Base-by-base conservation (phyloP, 2,888 invertebrate species). In the Atrina japonica region DNA sequence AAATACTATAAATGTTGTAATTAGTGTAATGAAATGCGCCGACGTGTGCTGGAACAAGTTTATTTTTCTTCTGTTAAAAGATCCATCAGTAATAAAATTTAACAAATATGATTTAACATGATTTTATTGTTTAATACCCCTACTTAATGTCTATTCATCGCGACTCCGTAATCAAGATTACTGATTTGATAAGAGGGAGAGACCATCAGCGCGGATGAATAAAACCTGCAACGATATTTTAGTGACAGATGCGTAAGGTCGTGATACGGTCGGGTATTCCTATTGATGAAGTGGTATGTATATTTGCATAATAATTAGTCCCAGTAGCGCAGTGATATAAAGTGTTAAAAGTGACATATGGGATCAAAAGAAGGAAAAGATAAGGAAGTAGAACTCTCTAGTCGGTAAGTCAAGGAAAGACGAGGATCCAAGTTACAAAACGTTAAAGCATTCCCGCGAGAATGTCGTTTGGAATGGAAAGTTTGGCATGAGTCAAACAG, bases 261-360 rank as follows among this genome's bases (percentile, higher is more conserved):
- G 58, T 52, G 59, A 40, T 50, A 41, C 52, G 66, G 71, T 58
- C 63, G 63, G 66, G 63, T 56, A 67, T 65, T 71, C 35, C 66
- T 63, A 52, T 71, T 52, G 49, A 49, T 56, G 30, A 58, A 71
- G 61, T 66, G 30, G 66, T 67, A 63, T 66, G 66, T 67, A 66
- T 61, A 71, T 71, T 71, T 71, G 71, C 71, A 71, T 71, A 66
- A 71, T 71, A 71, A 71, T 71, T 61, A 71, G 55, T 52, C 40
- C 43, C 58, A 50, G 47, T 58, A 63, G 40, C 53, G 53, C 25
- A 59, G 67, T 50, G 53, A 67, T 67, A 60, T 67, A 67, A 67
- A 67, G 59, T 59, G 50, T 50, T 59, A 66, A 60, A 60, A 50
- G 59, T 67, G 67, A 67, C 67, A 67, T 67, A 67, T 67, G 67